phyloP scores from a whole-genome alignment of 2,888 invertebrate species.

The Stenurella melanura region DNA sequence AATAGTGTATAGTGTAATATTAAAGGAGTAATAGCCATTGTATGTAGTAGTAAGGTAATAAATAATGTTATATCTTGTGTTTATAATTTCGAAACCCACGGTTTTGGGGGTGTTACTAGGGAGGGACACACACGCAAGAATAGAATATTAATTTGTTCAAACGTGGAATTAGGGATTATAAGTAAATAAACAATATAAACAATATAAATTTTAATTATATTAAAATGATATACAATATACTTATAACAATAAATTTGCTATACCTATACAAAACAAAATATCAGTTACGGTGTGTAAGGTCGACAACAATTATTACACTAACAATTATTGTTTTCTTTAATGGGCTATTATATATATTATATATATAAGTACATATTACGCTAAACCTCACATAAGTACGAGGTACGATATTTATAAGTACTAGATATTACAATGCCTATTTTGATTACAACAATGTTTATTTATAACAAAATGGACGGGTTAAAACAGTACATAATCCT shows the following conservation, averaged over 20 bases:
- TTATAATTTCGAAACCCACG: too few relatives aligned
- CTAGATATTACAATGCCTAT: constrained; percentile 14
- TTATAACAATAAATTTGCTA: constrained; percentile 57
- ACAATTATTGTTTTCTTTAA: constrained; percentile 44
- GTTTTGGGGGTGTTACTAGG: too few relatives aligned
- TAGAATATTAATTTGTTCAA: too few relatives aligned
- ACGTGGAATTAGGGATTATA: background rate
- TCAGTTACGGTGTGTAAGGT: constrained; percentile 47
- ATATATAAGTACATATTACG: constrained; percentile 32
- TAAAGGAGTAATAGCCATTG: too few relatives aligned
- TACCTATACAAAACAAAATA: constrained; percentile 53
- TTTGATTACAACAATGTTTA: constrained; percentile 34
- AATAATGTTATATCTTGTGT: too few relatives aligned
- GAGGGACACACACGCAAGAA: too few relatives aligned
- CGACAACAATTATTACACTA: constrained; percentile 55
- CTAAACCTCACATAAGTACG: constrained; percentile 32
- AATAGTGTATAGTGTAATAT: too few relatives aligned
- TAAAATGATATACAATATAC: constrained; percentile 63
- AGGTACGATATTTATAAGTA: constrained; percentile 31
- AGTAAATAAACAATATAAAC: constrained; percentile 45
- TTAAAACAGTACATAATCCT: constrained; percentile 41
- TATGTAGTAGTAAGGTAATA: too few relatives aligned
- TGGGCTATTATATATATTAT: constrained; percentile 19
- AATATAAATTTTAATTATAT: constrained; percentile 62
- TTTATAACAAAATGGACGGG: constrained; percentile 57